Percentiles rank a stretch among this genome's conserved stretches.
Evolutionary conservation across 1,140 invertebrate species (phyloP).

Genomic region (Teleogryllus occipitalis): DNA sequence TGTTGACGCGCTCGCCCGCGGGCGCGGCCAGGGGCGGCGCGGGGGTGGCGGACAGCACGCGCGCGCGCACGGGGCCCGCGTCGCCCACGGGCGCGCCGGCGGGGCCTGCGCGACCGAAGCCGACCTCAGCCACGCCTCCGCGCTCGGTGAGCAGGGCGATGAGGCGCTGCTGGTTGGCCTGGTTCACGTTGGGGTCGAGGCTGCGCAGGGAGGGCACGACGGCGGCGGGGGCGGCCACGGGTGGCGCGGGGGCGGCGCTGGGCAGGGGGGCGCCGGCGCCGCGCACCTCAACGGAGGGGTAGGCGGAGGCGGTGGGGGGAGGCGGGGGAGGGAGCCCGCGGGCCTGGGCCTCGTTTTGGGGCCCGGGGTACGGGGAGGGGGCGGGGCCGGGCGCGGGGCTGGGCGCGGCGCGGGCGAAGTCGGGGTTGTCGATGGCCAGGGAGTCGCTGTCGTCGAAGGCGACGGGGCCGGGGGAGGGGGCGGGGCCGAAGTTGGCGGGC

Average conservation of each 20-base stretch:
- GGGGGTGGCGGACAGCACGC: slow-evolving; percentile 49
- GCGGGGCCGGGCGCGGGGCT: neutral
- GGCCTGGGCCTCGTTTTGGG: slow-evolving; percentile 11
- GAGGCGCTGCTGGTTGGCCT: slow-evolving; percentile 41
- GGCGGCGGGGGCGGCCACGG: slow-evolving; percentile 23
- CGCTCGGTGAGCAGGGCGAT: slow-evolving; percentile 42
- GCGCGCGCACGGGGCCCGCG: slow-evolving; percentile 35
- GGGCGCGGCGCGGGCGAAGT: slow-evolving; percentile 27
- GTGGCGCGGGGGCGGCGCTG: slow-evolving; percentile 4
- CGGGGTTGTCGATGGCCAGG: slow-evolving; percentile 35
- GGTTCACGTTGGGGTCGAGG: slow-evolving; percentile 35
- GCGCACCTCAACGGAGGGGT: slow-evolving; percentile 30
- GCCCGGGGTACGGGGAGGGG: neutral
- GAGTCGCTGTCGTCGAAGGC: slow-evolving; percentile 31
- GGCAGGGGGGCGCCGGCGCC: slow-evolving; percentile 26
- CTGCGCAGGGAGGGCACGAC: slow-evolving; percentile 32
- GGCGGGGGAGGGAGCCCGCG: slow-evolving; percentile 16
- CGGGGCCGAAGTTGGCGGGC: slow-evolving; percentile 12
- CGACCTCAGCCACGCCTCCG: slow-evolving; percentile 38
- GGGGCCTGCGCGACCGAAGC: slow-evolving; percentile 33
- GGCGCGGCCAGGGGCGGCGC: slow-evolving; percentile 41
- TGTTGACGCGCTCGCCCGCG: slow-evolving; percentile 47
- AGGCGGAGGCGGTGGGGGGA: slow-evolving; percentile 20
- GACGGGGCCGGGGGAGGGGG: slow-evolving; percentile 17
- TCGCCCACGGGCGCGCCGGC: slow-evolving; percentile 31